These are phyloP conservation scores for Chloroceryle amazona DNA, from an alignment of 2,797 vertebrate species.

Conservation along the genomic window DNA sequence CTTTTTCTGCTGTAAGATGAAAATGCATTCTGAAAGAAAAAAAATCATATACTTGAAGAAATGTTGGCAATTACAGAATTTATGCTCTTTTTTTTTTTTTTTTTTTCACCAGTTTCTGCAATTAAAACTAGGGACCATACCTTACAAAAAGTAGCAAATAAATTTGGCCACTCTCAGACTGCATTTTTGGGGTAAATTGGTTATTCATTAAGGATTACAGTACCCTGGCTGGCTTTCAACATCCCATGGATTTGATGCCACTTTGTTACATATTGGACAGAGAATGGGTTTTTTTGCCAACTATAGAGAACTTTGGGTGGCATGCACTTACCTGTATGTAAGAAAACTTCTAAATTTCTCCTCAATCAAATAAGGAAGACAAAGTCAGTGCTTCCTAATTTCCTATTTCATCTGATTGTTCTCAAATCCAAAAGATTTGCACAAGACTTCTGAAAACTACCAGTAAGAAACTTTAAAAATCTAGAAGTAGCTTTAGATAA, in stretches of 20 bases:
- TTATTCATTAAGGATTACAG: neutral
- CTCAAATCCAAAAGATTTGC: neutral
- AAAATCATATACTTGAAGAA: neutral
- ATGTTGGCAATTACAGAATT: neutral
- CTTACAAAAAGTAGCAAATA: neutral
- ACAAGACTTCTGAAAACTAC: neutral
- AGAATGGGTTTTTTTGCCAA: neutral
- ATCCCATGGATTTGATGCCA: neutral
- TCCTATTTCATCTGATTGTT: neutral
- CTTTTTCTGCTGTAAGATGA: neutral
- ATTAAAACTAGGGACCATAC: neutral
- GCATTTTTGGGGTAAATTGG: neutral
- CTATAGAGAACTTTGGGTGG: neutral
- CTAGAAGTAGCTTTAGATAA: neutral
- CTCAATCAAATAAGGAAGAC: neutral
- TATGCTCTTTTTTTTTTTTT: neutral
- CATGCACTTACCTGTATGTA: neutral
- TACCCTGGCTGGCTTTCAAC: neutral
- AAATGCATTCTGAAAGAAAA: neutral
- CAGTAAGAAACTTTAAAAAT: neutral
- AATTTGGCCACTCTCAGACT: neutral
- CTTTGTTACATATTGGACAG: neutral
- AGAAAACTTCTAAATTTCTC: neutral
- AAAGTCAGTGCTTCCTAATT: neutral
- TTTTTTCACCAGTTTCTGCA: neutral